phyloP scores from a whole-genome alignment of 1,140 invertebrate genomes.

The Procambarus clarkii region DNA sequence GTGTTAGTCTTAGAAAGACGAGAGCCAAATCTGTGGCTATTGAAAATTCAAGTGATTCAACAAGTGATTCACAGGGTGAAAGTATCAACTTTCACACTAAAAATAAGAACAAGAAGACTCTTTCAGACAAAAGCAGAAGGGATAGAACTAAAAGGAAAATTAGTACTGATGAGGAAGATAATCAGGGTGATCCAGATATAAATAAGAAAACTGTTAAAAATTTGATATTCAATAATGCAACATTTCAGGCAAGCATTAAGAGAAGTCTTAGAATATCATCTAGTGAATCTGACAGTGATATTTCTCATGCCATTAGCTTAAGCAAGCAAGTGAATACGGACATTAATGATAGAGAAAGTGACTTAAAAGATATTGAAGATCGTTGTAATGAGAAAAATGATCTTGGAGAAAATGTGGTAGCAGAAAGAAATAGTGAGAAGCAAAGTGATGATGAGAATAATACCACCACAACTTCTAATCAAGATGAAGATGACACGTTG shows the following conservation, averaged over 20 bases:
- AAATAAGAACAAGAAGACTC: background rate
- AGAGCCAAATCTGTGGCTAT: background rate
- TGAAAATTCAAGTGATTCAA: background rate
- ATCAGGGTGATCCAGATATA: conserved; percentile 4
- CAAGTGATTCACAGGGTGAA: background rate
- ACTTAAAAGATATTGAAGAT: background rate
- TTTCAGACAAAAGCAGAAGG: background rate
- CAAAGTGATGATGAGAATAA: background rate
- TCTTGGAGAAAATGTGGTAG: background rate
- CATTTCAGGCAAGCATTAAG: conserved; percentile 8
- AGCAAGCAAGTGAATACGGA: background rate
- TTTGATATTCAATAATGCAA: conserved; percentile 33
- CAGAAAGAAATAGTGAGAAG: background rate
- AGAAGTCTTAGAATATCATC: conserved; percentile 1
- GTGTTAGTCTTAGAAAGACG: background rate
- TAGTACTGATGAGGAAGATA: background rate
- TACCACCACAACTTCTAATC: background rate
- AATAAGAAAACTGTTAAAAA: conserved; percentile 29
- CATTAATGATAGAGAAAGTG: background rate
- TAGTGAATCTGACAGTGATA: background rate
- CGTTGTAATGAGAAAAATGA: background rate
- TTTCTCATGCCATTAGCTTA: too few species aligned
- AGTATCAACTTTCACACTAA: background rate
- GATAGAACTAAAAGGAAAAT: background rate
- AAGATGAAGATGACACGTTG: background rate